A percentile compares a stretch with the other conserved stretches of the same genome.
Evolutionary conservation across 1,140 invertebrate genomes (phyloP).

Genomic region (Grapholita molesta): DNA sequence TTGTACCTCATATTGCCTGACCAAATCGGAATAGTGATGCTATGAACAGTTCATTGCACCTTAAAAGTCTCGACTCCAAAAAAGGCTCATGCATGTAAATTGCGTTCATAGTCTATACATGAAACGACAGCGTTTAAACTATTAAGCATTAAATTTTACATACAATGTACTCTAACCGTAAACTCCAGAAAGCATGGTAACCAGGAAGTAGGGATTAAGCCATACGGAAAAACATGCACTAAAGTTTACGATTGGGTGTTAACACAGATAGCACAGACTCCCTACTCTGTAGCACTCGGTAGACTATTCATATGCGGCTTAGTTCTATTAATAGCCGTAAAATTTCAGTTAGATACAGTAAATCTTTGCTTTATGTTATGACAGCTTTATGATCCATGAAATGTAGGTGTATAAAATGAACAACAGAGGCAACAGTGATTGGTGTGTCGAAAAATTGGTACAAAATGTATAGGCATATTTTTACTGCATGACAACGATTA

Average conservation of each 20-base stretch:
- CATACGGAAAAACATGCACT: background rate
- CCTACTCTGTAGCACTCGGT: background rate
- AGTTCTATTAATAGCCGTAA: background rate
- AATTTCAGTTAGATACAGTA: background rate
- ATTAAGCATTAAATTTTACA: background rate
- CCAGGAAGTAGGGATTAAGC: background rate
- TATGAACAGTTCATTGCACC: background rate
- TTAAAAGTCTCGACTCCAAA: background rate
- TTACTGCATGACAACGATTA: too few relatives aligned
- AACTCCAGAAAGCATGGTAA: background rate
- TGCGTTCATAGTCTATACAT: background rate
- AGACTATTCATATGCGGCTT: background rate
- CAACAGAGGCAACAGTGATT: background rate
- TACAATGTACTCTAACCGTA: background rate
- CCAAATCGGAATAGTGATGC: background rate
- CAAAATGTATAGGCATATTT: too few relatives aligned
- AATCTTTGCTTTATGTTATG: background rate
- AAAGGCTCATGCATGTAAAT: conserved; percentile 1
- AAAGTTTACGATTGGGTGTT: background rate
- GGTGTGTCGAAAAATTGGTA: too few relatives aligned
- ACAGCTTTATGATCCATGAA: background rate
- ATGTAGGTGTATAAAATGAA: background rate
- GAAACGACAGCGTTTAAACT: background rate
- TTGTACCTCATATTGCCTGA: background rate
- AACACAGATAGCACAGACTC: background rate